Conservation (phyloP, 2,888 invertebrate species). For the Nebria salina region DNA sequence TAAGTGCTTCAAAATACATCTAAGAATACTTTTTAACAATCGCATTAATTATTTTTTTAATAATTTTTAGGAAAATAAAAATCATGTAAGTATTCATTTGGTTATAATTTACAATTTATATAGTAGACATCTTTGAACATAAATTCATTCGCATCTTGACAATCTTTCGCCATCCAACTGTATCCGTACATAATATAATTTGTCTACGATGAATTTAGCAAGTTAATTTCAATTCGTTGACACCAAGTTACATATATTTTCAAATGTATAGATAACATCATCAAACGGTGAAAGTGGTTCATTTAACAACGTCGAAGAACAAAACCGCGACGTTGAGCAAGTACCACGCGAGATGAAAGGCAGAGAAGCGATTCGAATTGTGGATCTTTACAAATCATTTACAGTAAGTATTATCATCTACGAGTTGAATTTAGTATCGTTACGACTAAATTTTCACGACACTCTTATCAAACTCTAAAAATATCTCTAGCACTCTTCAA, state of each 20-base stretch:
- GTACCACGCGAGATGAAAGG: constrained; percentile 77
- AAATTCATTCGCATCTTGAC: neutral
- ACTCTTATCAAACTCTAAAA: too few relatives aligned
- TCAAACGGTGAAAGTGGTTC: constrained; percentile 57
- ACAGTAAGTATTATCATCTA: constrained; percentile 57
- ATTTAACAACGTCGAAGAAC: constrained; percentile 64
- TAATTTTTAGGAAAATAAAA: constrained; percentile 30
- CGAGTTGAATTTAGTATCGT: neutral
- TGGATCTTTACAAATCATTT: constrained; percentile 78
- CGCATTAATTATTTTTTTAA: neutral
- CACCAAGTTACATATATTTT: too few relatives aligned
- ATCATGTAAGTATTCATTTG: constrained; percentile 32
- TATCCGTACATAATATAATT: too few relatives aligned
- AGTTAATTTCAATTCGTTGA: too few relatives aligned
- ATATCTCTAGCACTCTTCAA: too few relatives aligned
- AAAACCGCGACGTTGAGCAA: constrained; percentile 75
- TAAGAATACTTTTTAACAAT: neutral
- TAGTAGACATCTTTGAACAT: too few relatives aligned
- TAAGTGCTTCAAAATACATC: constrained; percentile 51
- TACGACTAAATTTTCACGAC: too few relatives aligned
- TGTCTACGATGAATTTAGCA: too few relatives aligned
- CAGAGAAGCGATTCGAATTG: constrained; percentile 78
- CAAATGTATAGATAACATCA: constrained; percentile 26
- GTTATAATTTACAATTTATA: too few relatives aligned
- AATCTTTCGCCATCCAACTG: too few relatives aligned